Percentiles rank a stretch among this genome's conserved stretches.
Conservation (phyloP, 2,888 invertebrate genomes). For the Yponomeuta sedellus region DNA sequence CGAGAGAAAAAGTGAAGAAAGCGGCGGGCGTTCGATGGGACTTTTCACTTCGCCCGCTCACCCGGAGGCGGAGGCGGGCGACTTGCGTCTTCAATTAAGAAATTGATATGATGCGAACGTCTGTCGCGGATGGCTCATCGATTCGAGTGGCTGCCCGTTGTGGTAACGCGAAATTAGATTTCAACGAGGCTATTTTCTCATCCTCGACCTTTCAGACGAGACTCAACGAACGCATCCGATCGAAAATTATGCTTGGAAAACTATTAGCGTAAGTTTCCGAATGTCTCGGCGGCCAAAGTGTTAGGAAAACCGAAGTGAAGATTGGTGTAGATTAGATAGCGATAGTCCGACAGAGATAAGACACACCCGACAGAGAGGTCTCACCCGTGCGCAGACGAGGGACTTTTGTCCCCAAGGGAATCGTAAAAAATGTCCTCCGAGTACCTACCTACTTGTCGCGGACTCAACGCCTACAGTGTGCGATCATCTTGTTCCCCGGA, state of each 20-base stretch:
- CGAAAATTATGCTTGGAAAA: background rate
- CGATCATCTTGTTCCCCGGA: no score
- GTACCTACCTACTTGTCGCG: no score
- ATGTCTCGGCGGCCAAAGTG: no score
- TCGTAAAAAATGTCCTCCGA: no score
- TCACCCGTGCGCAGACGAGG: no score
- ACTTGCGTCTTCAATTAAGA: conserved; percentile 38
- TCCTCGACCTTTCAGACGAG: conserved; percentile 51
- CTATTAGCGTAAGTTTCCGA: background rate
- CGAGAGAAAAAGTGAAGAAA: background rate
- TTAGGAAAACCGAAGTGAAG: no score
- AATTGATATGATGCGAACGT: conserved; percentile 69
- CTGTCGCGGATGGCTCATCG: conserved; percentile 73
- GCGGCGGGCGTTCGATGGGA: conserved; percentile 1
- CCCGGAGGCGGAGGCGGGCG: background rate
- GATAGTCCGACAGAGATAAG: no score
- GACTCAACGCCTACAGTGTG: no score
- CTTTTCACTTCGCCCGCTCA: background rate
- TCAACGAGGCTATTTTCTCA: conserved; percentile 71
- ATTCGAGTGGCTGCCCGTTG: conserved; percentile 66
- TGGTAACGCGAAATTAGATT: conserved; percentile 77
- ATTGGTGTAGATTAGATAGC: no score
- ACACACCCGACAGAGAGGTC: no score
- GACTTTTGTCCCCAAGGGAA: no score
- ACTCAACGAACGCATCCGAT: conserved; percentile 39